phyloP scores from a whole-genome alignment of 2,113 vertebrate genomes.

The Prochilodus magdalenae region DNA sequence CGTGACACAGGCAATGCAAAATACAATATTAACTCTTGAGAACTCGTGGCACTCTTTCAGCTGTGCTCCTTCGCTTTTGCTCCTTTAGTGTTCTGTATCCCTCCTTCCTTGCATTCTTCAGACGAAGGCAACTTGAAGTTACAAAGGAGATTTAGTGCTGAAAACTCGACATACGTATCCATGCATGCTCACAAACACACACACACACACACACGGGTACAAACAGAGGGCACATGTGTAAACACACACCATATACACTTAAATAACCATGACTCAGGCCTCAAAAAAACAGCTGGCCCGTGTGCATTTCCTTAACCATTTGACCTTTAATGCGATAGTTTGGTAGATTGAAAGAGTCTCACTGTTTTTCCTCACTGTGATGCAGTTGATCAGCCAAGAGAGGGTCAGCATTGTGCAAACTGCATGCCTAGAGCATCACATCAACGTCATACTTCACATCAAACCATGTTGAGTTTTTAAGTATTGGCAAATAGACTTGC shows the following conservation, averaged over 20 bases:
- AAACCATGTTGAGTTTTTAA: too few species aligned
- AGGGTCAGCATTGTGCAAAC: background rate
- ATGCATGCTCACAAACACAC: slow-evolving; percentile 31
- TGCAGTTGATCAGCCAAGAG: background rate
- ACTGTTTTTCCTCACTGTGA: background rate
- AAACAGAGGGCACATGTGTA: slow-evolving; percentile 55
- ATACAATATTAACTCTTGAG: slow-evolving; percentile 46
- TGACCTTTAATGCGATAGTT: background rate
- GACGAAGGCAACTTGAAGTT: slow-evolving; percentile 15
- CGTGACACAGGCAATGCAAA: slow-evolving; percentile 67
- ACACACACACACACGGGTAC: slow-evolving; percentile 16
- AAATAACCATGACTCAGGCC: slow-evolving; percentile 41
- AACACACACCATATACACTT: slow-evolving; percentile 51
- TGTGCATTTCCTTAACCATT: background rate
- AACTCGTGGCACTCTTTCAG: slow-evolving; percentile 43
- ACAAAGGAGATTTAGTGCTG: background rate
- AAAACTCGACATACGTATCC: slow-evolving; percentile 31
- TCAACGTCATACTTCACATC: too few species aligned
- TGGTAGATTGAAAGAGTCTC: background rate
- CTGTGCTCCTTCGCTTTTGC: slow-evolving; percentile 43
- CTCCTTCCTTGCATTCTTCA: slow-evolving; percentile 19
- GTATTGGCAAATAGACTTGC: background rate
- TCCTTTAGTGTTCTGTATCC: background rate
- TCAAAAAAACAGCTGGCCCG: background rate
- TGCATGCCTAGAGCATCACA: background rate